These are phyloP conservation scores for Ceuthmochares aereus DNA, from an alignment of 2,113 vertebrate species.

Conservation along the genomic window DNA sequence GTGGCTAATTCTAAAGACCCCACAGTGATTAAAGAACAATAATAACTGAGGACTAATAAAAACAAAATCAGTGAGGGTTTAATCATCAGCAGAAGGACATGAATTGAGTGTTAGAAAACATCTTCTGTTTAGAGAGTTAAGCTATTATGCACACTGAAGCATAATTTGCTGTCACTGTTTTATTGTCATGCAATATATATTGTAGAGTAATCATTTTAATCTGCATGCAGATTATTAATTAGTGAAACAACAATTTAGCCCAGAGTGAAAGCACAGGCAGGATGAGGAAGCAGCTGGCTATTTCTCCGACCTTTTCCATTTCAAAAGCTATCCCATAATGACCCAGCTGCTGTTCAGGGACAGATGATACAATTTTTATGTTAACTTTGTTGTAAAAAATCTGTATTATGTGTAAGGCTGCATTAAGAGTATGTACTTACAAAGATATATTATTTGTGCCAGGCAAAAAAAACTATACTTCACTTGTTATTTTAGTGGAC, in stretches of 20 bases:
- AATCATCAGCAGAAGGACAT: constrained; percentile 45
- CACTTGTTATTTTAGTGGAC: background rate
- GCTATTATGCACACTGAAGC: constrained; percentile 30
- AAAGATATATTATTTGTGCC: background rate
- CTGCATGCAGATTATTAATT: constrained; percentile 52
- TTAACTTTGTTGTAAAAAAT: constrained; percentile 1
- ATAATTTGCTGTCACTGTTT: constrained; percentile 36
- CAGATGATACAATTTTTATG: background rate
- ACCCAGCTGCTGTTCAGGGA: constrained; percentile 51
- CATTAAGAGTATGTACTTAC: background rate
- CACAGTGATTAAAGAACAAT: constrained; percentile 53
- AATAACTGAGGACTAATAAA: constrained; percentile 59
- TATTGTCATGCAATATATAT: constrained; percentile 40
- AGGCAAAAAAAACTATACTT: background rate
- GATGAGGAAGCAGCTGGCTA: constrained; percentile 13
- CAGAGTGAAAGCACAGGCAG: background rate
- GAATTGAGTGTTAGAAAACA: constrained; percentile 48
- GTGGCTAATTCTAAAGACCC: constrained; percentile 28
- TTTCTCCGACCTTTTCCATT: background rate
- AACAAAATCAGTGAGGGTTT: constrained; percentile 34
- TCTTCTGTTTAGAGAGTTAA: constrained; percentile 56
- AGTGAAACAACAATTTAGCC: constrained; percentile 18
- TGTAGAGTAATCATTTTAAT: constrained; percentile 30
- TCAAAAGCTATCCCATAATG: constrained; percentile 40
- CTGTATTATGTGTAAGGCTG: background rate